These are phyloP conservation scores for Ramphastos sulfuratus DNA, from an alignment of 2,113 vertebrate genomes.

Conservation along the genomic window DNA sequence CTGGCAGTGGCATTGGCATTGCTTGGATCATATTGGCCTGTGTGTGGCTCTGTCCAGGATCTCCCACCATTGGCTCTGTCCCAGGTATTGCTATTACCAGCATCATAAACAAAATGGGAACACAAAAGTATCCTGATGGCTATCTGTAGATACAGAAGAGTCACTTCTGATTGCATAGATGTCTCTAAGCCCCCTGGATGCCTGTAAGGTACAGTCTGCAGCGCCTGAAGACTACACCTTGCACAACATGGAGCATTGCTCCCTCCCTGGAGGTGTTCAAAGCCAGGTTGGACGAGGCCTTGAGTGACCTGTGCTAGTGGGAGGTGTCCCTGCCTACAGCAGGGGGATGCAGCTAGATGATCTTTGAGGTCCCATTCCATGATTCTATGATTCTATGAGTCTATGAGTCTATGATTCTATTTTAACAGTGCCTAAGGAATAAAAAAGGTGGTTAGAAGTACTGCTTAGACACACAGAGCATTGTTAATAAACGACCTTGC, in stretches of 20 bases:
- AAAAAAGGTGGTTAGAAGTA: constrained; percentile 4
- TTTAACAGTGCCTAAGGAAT: constrained; percentile 12
- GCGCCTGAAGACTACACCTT: not conserved
- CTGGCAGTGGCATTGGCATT: too few relatives aligned
- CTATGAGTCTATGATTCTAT: not conserved
- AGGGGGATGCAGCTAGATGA: too few relatives aligned
- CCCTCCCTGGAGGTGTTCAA: too few relatives aligned
- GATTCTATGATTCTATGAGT: too few relatives aligned
- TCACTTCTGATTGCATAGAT: not conserved
- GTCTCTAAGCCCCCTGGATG: not conserved
- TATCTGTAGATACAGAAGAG: not conserved
- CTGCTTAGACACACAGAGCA: constrained; percentile 16
- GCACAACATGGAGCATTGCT: not conserved
- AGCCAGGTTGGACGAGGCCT: too few relatives aligned
- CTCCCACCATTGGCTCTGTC: too few relatives aligned
- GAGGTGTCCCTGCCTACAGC: too few relatives aligned
- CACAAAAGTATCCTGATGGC: not conserved
- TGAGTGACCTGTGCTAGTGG: too few relatives aligned
- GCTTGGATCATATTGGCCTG: too few relatives aligned
- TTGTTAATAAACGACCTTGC: constrained; percentile 11
- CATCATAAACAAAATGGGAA: not conserved
- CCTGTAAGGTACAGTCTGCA: not conserved
- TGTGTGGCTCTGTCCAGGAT: too few relatives aligned
- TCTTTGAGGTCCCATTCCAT: too few relatives aligned
- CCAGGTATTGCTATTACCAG: too few relatives aligned